A percentile compares a stretch with the other conserved stretches of the same genome.
Evolutionary conservation across 2,888 invertebrate species (phyloP).

Genomic region (Acholoe squamosa): DNA sequence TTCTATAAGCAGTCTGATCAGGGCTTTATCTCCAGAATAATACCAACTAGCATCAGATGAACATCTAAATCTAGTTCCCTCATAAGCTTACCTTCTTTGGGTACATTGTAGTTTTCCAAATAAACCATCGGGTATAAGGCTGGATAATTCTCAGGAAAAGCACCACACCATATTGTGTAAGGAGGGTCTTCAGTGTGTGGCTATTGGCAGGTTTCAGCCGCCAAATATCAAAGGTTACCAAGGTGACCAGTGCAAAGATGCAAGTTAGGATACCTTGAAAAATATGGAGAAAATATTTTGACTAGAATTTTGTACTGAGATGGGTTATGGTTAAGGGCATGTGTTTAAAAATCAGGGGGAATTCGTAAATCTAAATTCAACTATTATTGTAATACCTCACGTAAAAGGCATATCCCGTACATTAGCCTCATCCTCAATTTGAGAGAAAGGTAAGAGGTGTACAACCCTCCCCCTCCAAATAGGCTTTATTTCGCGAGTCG

Average conservation of each 20-base stretch:
- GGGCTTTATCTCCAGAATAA: not conserved
- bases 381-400: no score
- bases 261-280: not conserved
- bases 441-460: no score
- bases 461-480: no score
- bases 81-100: slow-evolving; percentile 27
- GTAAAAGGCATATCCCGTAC: no score
- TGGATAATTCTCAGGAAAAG: not conserved
- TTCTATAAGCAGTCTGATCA: not conserved
- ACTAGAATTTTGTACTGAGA: no score
- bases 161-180: not conserved
- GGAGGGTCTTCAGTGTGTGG: slow-evolving; percentile 15
- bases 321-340: no score
- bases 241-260: not conserved
- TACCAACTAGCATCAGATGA: not conserved
- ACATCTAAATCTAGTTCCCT: not conserved
- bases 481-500: no score
- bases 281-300: no score
- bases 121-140: not conserved
- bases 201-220: slow-evolving; percentile 37
- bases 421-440: no score
- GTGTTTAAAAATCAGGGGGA: no score
- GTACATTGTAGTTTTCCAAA: not conserved
- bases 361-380: no score
- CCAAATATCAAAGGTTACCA: slow-evolving; percentile 21